Evolutionary conservation across 2,797 vertebrate genomes (phyloP), one percentile per base, ranked within the genome.

Genomic region (Amblyraja radiata): DNA sequence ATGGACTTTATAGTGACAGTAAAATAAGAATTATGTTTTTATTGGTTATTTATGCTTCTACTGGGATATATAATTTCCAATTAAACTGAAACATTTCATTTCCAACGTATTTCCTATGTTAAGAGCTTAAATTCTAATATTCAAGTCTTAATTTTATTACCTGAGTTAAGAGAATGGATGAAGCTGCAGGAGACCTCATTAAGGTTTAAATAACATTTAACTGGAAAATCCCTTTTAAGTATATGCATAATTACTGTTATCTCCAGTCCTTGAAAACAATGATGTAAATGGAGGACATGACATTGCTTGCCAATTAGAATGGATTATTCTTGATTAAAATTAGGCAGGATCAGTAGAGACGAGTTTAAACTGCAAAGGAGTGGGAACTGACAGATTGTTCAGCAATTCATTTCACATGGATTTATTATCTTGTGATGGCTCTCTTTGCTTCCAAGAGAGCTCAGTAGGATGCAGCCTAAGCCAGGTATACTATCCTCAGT

Each of bases 211-310:
- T 63, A 63, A 54, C n/a, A 63, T n/a, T 61, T 86, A 86, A 63
- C 54, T 61, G 58, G 21, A 86, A 63, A 63, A 63, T 63, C 61
- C n/a, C 36, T 81, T 39, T 8, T 23, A 81, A 46, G 39, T 39
- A 63, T 86, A n/a, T 58, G 54, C n/a, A 28, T 86, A 86, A 86
- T 86, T 86, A 63, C 58, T 86, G 58, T 86, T 63, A 58, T 9
- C 58, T 58, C 23, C 23, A 11, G 10, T 79, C 14, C 32, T 63
- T 63, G 28, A 86, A 58, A 61, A 61, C 54, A 86, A 28, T 23
- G n/a, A 86, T 32, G 11, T 54, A 84, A 84, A 84, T 58, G 39
- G 28, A 58, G 46, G 9, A 83, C 80, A 58, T 54, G 79, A 54
- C 46, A 21, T 58, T 58, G 61, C 54, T 86, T 86, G 83, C 10